Percentiles rank a stretch among this genome's conserved stretches.
phyloP scores from a whole-genome alignment of 2,888 invertebrate species.

The Sesamia inferens region DNA sequence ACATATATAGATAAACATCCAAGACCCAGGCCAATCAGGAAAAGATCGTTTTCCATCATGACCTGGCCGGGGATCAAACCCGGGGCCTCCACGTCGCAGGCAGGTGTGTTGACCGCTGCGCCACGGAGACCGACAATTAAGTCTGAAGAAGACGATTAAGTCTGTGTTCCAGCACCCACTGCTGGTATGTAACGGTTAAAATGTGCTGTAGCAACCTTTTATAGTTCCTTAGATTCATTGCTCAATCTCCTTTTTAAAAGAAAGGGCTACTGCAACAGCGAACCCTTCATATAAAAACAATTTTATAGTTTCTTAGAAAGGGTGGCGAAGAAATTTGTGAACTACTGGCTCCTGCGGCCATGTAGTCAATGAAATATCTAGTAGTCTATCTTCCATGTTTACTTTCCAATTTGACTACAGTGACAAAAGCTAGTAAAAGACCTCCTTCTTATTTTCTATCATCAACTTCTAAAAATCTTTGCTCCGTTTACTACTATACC shows the following conservation, averaged over 20 bases:
- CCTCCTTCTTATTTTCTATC: not conserved
- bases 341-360: conserved; percentile 8
- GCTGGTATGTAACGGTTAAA: no score
- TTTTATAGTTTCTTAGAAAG: conserved; percentile 45
- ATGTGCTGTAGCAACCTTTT: no score
- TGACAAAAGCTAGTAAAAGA: not conserved
- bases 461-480: not conserved
- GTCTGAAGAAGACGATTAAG: no score
- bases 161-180: no score
- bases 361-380: conserved; percentile 38
- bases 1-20: no score
- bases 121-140: no score
- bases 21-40: no score
- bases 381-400: conserved; percentile 24
- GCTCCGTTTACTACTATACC: no score
- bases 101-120: no score
- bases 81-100: no score
- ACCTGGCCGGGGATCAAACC: no score
- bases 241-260: not conserved
- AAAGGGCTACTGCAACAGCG: not conserved
- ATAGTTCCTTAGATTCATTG: not conserved
- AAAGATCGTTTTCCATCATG: no score
- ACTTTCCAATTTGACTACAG: not conserved
- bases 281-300: conserved; percentile 7
- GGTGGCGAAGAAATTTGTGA: conserved; percentile 37